These are phyloP conservation scores for Ploceus nigricollis DNA, from an alignment of 2,113 vertebrate species.

Conservation along the genomic window DNA sequence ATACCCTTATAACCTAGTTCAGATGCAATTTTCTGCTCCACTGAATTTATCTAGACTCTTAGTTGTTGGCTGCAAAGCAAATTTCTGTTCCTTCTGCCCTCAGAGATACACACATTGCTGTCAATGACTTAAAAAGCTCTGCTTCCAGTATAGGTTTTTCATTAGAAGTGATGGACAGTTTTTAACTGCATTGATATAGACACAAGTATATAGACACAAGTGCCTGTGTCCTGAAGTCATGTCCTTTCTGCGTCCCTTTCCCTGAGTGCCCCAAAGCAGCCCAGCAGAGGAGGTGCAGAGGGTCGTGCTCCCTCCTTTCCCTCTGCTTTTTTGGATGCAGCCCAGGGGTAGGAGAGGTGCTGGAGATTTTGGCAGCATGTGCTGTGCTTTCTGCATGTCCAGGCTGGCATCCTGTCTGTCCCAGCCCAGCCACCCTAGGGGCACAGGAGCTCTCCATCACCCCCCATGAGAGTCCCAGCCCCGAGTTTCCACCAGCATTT, in stretches of 20 bases:
- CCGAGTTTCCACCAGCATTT: not conserved
- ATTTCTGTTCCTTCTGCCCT: conserved; percentile 44
- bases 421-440: not conserved
- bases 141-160: conserved; percentile 15
- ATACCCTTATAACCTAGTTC: conserved; percentile 32
- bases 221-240: not conserved
- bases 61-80: conserved; percentile 45
- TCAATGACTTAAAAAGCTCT: conserved; percentile 40
- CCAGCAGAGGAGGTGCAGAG: not conserved
- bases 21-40: conserved; percentile 69
- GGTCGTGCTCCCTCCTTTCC: not conserved
- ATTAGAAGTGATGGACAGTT: not conserved
- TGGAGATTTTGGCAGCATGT: not conserved
- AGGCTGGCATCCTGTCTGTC: not conserved
- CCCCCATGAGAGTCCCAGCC: not conserved
- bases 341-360: not conserved
- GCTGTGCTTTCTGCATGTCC: not conserved
- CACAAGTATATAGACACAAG: too few relatives aligned
- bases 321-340: not conserved
- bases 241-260: not conserved
- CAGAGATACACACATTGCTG: not conserved
- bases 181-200: not conserved
- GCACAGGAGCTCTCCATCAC: not conserved
- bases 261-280: not conserved
- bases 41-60: conserved; percentile 58